Evolutionary conservation across 2,797 vertebrate genomes (phyloP), one percentile per base, ranked within the genome.

Genomic region (Acrossocheilus fasciatus): DNA sequence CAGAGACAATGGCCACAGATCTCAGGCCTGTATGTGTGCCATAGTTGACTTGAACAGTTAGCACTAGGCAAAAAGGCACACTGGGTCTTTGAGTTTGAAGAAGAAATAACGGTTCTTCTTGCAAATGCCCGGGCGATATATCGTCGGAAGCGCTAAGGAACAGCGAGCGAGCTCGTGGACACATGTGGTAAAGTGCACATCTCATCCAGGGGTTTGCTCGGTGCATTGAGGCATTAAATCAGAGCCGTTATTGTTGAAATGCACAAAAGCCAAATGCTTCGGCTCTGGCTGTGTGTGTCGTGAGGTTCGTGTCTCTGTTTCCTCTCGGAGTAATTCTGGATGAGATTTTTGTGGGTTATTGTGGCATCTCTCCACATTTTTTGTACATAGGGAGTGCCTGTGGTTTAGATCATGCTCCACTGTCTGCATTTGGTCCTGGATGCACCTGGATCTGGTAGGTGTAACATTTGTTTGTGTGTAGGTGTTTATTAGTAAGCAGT

Each of bases 1-100:
- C 64, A 77, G 86, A 90, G 90, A 90, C 88, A 90, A 91, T 91
- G 88, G 90, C 88, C 79, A 81, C 72, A 77, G 81, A 91, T 83
- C 75, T 77, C 30, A 52, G 79, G 83, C 84, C 87, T 59, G 77
- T 17, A 59, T 79, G 26, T 36, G 75, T 79, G 76, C 14, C 84
- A 57, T n/a, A 39, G 52, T 70, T 68, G 43, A 76, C 23, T 62
- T 47, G 62, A 43, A 54, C 64, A 52, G 15, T 62, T 64, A 34
- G 39, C 34, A 39, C 5, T 54, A 9, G 47, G 34, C 47, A 54
- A 68, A 83, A 74, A 83, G 4, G 26, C 15, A 54, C 17, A 9
- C 59, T 68, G 8, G 14, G 59, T 77, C 10, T 47, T 26, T 26
- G 45, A 77, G 6, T 79, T 59, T 0, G 39, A 23, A 54, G 52